Base-by-base conservation (phyloP, 1,140 invertebrate species). In the Phthorimaea operculella region DNA sequence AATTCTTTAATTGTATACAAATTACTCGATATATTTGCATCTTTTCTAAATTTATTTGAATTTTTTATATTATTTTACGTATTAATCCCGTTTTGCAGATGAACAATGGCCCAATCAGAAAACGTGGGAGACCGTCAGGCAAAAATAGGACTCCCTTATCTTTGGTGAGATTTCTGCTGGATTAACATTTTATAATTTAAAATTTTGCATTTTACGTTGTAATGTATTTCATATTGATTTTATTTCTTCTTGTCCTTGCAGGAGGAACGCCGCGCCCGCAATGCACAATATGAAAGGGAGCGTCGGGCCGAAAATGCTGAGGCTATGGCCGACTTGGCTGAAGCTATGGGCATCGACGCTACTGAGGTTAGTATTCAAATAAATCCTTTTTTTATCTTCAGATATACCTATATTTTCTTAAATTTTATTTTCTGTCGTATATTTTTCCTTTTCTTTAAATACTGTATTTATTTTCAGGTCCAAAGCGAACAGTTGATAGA, bases 81-180 rank as follows among this genome's bases (percentile, higher is more conserved):
- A 28, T 28, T 28, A 28, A 28, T 28, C 2, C 6, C 21, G 2
- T 28, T 28, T 28, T 28, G 21, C 6, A 28, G 21, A 28, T 28
- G 21, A 6, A 28, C 2, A 28, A 28, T 28, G 36, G 10, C 1
- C 36, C 36, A 10, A 10, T 9, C 2, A 39, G 36, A n/a, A 51
- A 51, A 12, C 49, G 49, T 51, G 49, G 49, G n/a, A 21, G 49
- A 21, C 49, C 49, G 0, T 17, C 45, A 10, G 49, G 49, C 9
- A 51, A 51, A 51, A 5, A 33, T 11, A 18, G 49, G 9, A 21
- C 28, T 51, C 28, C 49, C 9, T 8, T 51, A 28, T 14, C 28
- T 7, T n/a, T 51, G 49, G 49, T 51, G 28, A 51, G 49, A 3
- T 39, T 51, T n/a, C 12, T 12, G 3, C 10, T 51, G 7, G 28